Evolutionary conservation across 53 echinoderm and acorn worm genomes (phyloP).

Genomic region (Paelopatides confundens): DNA sequence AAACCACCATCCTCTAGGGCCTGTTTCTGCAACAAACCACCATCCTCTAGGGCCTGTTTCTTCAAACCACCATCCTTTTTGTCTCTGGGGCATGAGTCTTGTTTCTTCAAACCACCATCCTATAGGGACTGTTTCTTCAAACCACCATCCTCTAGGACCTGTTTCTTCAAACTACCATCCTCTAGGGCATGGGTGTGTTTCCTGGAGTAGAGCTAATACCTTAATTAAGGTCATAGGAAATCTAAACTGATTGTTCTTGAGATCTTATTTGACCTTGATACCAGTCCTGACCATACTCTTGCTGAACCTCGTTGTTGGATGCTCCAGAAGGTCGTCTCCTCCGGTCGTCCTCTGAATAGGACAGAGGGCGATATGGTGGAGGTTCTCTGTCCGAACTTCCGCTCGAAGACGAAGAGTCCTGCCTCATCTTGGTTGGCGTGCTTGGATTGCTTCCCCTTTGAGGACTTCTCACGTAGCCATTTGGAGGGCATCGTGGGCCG

Average conservation of each 20-base stretch:
- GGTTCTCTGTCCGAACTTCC: slow-evolving; percentile 12
- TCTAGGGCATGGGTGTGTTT: too few species aligned
- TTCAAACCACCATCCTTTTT: too few species aligned
- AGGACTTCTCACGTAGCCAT: not conserved
- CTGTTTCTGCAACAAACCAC: too few species aligned
- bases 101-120: too few species aligned
- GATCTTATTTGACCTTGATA: not conserved
- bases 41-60: too few species aligned
- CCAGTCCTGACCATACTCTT: not conserved
- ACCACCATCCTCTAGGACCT: too few species aligned
- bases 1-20: too few species aligned
- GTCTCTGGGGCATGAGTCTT: too few species aligned
- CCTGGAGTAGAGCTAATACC: too few species aligned
- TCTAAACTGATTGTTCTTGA: slow-evolving; percentile 13
- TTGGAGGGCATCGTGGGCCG: slow-evolving; percentile 29
- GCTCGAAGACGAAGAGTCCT: slow-evolving; percentile 12
- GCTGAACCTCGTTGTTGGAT: slow-evolving; percentile 51
- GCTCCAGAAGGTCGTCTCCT: slow-evolving; percentile 71
- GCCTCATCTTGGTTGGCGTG: slow-evolving; percentile 25
- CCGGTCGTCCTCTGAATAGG: slow-evolving; percentile 43
- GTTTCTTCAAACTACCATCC: too few species aligned
- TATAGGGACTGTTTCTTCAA: too few species aligned
- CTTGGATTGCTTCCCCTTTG: slow-evolving; percentile 4
- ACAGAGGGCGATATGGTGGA: slow-evolving; percentile 17
- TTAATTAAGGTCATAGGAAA: too few species aligned